Percentiles rank a stretch among this genome's conserved stretches.
Evolutionary conservation across 2,888 invertebrate species (phyloP).

Genomic region (Rhodophaea formosa): DNA sequence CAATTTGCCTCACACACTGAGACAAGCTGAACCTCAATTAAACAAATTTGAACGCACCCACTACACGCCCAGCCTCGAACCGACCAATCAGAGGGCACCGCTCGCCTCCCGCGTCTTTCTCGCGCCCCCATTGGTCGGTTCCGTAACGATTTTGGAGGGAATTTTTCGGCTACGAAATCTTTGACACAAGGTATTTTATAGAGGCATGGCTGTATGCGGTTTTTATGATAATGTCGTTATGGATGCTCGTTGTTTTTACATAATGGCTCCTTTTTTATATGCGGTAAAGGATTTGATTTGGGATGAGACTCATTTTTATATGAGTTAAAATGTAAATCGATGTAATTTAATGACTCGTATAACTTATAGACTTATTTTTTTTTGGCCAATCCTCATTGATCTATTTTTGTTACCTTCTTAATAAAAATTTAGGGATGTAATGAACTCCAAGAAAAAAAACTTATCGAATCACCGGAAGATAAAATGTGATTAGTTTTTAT

Average conservation of each 20-base stretch:
- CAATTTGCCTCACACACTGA: constrained; percentile 25
- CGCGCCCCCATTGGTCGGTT: constrained; percentile 54
- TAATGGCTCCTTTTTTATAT: constrained; percentile 48
- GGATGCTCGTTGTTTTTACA: constrained; percentile 66
- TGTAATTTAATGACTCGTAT: no score
- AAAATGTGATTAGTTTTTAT: no score
- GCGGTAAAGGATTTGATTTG: constrained; percentile 7
- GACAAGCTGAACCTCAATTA: constrained; percentile 45
- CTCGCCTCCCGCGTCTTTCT: constrained; percentile 57
- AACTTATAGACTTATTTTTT: no score
- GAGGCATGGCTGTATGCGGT: constrained; percentile 54
- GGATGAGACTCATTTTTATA: background rate
- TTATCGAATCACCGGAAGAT: no score
- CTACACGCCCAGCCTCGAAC: constrained; percentile 54
- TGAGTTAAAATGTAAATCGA: no score
- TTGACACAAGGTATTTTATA: constrained; percentile 61
- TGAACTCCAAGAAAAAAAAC: no score
- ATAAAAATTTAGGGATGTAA: no score
- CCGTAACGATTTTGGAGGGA: constrained; percentile 72
- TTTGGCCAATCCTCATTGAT: no score
- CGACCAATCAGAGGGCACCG: constrained; percentile 62
- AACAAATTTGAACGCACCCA: constrained; percentile 57
- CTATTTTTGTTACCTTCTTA: no score
- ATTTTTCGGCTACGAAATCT: constrained; percentile 74
- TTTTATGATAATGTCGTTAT: constrained; percentile 76